Percentiles rank a stretch among this genome's conserved stretches.
Conservation (phyloP, 2,797 vertebrate genomes). For the Sebastes minor region DNA sequence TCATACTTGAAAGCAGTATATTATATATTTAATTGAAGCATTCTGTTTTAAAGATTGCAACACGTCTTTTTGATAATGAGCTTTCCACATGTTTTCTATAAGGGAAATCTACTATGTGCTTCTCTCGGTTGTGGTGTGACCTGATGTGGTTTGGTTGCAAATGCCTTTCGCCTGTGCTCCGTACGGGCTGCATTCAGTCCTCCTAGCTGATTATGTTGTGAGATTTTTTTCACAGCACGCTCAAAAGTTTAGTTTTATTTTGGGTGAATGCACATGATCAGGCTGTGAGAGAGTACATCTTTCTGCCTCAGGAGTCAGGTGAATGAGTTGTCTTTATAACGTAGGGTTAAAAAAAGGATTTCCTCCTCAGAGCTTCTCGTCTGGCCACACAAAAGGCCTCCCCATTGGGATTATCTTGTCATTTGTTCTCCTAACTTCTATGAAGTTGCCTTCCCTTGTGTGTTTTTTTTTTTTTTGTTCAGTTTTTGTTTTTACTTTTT, state of each 20-base stretch:
- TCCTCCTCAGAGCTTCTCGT: constrained; percentile 72
- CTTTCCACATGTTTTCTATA: constrained; percentile 79
- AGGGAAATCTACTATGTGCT: constrained; percentile 74
- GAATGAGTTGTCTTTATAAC: constrained; percentile 3
- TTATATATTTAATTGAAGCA: constrained; percentile 76
- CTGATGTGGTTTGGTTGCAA: constrained; percentile 44
- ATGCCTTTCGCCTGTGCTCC: constrained; percentile 34
- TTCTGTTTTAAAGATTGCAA: constrained; percentile 88
- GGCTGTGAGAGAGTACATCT: not conserved
- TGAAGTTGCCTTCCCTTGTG: constrained; percentile 94
- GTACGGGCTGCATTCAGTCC: constrained; percentile 26
- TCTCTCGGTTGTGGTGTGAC: constrained; percentile 65
- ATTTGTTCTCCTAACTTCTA: constrained; percentile 92
- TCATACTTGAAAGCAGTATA: constrained; percentile 79
- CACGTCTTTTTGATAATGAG: constrained; percentile 74
- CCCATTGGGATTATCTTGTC: constrained; percentile 85
- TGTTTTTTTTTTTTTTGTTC: constrained; percentile 40
- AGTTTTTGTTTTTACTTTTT: constrained; percentile 48
- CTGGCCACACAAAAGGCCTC: constrained; percentile 81
- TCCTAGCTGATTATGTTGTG: not conserved
- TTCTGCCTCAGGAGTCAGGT: constrained; percentile 15
- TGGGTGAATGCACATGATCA: not conserved
- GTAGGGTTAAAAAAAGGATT: constrained; percentile 26
- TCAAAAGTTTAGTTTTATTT: not conserved
- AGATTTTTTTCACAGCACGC: not conserved